A percentile compares a stretch with the other conserved stretches of the same genome.
phyloP scores from a whole-genome alignment of 2,888 invertebrate species.

The Amphiduros pacificus region DNA sequence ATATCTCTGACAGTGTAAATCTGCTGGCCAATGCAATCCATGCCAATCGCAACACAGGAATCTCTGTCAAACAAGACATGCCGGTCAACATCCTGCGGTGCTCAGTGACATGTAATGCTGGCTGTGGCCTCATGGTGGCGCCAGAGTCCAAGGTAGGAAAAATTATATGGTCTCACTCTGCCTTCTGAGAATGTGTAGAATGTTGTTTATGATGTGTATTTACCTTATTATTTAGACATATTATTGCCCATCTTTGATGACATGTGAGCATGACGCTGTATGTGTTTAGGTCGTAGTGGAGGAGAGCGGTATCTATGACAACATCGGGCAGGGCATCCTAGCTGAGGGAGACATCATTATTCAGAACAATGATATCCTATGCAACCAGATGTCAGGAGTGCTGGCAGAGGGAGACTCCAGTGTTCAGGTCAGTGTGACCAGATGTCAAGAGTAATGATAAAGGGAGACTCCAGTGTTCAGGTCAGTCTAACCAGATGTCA shows the following conservation, averaged over 20 bases:
- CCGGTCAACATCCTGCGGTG: slow-evolving; percentile 37
- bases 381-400: slow-evolving; percentile 33
- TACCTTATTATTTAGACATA: too few species aligned
- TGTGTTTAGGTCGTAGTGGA: slow-evolving; percentile 35
- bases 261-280: too few species aligned
- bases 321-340: slow-evolving; percentile 43
- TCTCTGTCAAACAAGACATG: slow-evolving; percentile 39
- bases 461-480: too few species aligned
- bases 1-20: slow-evolving; percentile 39
- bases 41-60: slow-evolving; percentile 43
- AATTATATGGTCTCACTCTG: background rate
- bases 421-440: too few species aligned
- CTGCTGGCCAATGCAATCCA: slow-evolving; percentile 44
- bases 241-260: too few species aligned
- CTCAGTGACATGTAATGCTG: slow-evolving; percentile 43
- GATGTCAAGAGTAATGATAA: too few species aligned
- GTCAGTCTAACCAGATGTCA: too few species aligned
- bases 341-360: slow-evolving; percentile 37
- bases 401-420: background rate
- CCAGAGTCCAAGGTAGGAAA: slow-evolving; percentile 10
- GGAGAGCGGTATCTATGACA: slow-evolving; percentile 52
- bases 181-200: background rate
- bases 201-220: background rate
- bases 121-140: slow-evolving; percentile 35
- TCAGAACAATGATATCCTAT: slow-evolving; percentile 44